Conservation (phyloP, 37 sponge, comb jelly and placozoan genomes). For the Spongilla lacustris region DNA sequence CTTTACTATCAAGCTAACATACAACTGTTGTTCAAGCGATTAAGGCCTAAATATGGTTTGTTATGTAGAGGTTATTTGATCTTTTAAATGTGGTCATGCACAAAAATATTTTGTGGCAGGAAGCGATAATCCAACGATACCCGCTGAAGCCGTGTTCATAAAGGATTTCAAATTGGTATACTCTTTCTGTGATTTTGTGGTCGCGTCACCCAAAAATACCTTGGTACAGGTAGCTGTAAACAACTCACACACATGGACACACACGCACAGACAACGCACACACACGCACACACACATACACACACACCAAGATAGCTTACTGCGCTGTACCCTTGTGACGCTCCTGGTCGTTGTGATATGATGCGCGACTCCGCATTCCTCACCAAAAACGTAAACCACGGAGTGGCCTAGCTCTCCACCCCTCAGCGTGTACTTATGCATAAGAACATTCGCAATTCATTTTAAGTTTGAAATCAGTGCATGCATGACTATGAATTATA, state of each 20-base stretch:
- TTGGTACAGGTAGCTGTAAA: not conserved
- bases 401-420: not conserved
- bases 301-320: not conserved
- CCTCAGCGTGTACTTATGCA: not conserved
- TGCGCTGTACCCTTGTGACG: not conserved
- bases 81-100: no score
- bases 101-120: no score
- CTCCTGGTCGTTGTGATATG: slow-evolving; percentile 1
- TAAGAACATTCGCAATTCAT: not conserved
- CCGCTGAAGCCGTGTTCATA: no score
- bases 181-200: no score
- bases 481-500: not conserved
- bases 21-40: not conserved
- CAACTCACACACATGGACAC: not conserved
- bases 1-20: not conserved
- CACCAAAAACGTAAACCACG: not conserved
- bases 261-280: not conserved
- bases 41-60: no score
- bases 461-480: not conserved
- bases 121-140: no score
- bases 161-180: no score
- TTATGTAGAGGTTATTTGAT: no score
- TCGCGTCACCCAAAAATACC: not conserved
- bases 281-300: not conserved
- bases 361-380: not conserved